Evolutionary conservation across 1,140 invertebrate genomes (phyloP).

Genomic region (Drosophila athabasca): DNA sequence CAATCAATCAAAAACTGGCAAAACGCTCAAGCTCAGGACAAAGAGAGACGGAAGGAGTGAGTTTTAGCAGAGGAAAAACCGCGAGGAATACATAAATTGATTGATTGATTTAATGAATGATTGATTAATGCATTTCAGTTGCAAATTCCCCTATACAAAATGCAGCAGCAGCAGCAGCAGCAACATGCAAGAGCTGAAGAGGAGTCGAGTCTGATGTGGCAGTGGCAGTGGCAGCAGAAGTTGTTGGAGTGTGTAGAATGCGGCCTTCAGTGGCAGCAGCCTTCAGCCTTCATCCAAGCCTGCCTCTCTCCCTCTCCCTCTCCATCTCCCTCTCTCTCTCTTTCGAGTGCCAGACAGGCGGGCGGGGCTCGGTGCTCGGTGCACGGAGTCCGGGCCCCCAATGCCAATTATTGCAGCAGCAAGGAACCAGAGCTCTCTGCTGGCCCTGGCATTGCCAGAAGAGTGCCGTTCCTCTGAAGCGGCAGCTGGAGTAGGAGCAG

Average conservation of each 20-base stretch:
- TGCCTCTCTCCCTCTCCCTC: constrained; percentile 12
- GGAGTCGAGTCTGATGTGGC: too few species aligned
- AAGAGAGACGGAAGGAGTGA: constrained; percentile 22
- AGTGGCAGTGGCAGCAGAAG: too few species aligned
- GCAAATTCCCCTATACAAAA: constrained; percentile 79
- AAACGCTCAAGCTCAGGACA: constrained; percentile 51
- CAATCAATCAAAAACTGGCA: constrained; percentile 74
- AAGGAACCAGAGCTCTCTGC: constrained; percentile 48
- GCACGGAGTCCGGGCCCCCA: constrained; percentile 5
- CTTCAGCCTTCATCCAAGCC: constrained; percentile 29
- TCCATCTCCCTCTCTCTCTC: not conserved
- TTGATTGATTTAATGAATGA: constrained; percentile 83
- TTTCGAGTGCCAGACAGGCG: constrained; percentile 67
- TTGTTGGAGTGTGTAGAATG: constrained; percentile 49
- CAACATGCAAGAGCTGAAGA: constrained; percentile 7
- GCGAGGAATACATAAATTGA: constrained; percentile 77
- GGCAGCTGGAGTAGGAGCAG: constrained; percentile 1
- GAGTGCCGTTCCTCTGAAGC: constrained; percentile 3
- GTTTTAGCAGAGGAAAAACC: constrained; percentile 32
- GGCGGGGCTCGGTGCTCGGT: constrained; percentile 25
- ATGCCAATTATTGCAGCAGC: constrained; percentile 48
- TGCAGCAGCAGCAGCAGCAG: constrained; percentile 47
- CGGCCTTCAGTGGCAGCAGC: constrained; percentile 68
- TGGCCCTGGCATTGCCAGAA: constrained; percentile 63
- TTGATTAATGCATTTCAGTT: constrained; percentile 82